Evolutionary conservation across 2,113 vertebrate species (phyloP).

Genomic region (Tautogolabrus adspersus): DNA sequence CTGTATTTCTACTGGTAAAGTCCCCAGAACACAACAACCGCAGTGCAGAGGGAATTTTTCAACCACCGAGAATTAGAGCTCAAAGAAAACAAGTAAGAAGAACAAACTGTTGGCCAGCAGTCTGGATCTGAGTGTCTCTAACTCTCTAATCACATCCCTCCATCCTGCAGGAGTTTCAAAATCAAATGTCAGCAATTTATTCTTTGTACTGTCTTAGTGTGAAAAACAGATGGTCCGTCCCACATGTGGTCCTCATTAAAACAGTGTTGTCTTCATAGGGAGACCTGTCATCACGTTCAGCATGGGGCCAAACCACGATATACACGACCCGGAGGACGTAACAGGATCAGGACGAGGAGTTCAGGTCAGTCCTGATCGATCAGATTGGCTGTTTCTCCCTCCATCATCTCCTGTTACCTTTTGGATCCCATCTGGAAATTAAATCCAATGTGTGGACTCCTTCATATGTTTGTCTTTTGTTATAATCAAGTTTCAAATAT

Average conservation of each 20-base stretch:
- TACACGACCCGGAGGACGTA: not conserved
- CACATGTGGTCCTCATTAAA: slow-evolving; percentile 26
- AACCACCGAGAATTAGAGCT: not conserved
- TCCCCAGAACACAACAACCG: not conserved
- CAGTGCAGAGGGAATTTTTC: not conserved
- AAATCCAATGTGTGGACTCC: not conserved
- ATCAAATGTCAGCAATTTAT: slow-evolving; percentile 14
- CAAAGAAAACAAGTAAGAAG: not conserved
- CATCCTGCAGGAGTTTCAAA: slow-evolving; percentile 8
- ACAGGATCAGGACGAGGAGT: not conserved
- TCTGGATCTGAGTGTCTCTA: not conserved
- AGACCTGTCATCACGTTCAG: slow-evolving; percentile 4
- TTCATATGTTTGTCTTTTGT: not conserved
- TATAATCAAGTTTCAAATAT: not conserved
- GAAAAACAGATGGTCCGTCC: slow-evolving; percentile 6
- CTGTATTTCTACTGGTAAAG: not conserved
- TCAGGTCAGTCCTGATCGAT: not conserved
- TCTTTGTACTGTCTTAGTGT: slow-evolving; percentile 1
- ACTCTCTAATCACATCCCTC: slow-evolving; percentile 6
- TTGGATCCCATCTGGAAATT: not conserved
- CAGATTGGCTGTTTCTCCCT: not conserved
- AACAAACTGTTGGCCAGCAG: not conserved
- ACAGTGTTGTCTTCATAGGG: not conserved
- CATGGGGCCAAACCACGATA: slow-evolving; percentile 6
- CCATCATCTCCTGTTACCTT: not conserved